A percentile compares a stretch with the other conserved stretches of the same genome.
Conservation (phyloP, 2,113 vertebrate species). For the Cyanoderma ruficeps region DNA sequence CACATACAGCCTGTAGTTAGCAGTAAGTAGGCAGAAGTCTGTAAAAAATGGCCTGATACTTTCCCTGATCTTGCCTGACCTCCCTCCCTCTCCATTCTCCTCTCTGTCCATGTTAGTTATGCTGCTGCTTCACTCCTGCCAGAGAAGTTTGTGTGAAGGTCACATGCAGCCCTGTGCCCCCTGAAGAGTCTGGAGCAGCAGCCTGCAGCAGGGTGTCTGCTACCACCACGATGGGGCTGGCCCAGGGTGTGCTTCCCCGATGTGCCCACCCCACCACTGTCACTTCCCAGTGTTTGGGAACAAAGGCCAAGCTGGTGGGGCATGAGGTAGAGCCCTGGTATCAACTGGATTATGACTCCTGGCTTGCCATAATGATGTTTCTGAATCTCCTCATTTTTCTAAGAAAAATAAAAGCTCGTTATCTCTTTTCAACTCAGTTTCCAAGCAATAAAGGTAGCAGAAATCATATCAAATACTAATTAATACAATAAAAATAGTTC, state of each 20-base stretch:
- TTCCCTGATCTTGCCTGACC: neutral
- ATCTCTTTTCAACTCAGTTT: neutral
- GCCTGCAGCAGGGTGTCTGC: neutral
- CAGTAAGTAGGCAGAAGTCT: neutral
- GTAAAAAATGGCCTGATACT: neutral
- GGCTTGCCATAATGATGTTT: neutral
- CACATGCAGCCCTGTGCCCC: accelerated
- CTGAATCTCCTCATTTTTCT: neutral
- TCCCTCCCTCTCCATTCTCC: neutral
- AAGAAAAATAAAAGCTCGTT: neutral
- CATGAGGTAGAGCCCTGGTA: neutral
- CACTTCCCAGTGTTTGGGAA: neutral
- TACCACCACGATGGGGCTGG: neutral
- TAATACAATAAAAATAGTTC: neutral
- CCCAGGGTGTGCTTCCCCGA: accelerated
- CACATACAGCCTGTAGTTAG: neutral
- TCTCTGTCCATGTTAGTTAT: neutral
- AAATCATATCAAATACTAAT: neutral
- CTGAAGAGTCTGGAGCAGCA: neutral
- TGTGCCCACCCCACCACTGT: neutral
- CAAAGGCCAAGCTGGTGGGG: neutral
- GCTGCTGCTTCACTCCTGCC: neutral
- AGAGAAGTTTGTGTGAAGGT: accelerated
- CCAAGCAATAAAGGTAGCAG: neutral
- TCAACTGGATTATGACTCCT: neutral